Evolutionary conservation across 2,113 vertebrate genomes (phyloP).

Genomic region (Turnix velox): DNA sequence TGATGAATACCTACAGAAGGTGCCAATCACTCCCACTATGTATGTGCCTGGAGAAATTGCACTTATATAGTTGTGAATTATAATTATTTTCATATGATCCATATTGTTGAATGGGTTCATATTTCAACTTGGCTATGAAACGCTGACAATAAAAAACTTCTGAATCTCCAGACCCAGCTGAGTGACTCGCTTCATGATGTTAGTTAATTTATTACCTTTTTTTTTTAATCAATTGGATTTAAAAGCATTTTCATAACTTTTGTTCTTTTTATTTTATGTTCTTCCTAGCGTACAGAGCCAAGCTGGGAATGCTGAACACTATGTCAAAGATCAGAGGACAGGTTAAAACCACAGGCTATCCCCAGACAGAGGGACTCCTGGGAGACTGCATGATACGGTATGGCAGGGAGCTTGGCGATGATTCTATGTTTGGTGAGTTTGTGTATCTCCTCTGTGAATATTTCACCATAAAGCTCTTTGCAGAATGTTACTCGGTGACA

Average conservation of each 20-base stretch:
- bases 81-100: background rate
- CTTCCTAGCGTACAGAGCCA: constrained; percentile 87
- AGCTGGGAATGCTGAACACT: constrained; percentile 91
- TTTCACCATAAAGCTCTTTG: background rate
- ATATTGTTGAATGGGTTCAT: background rate
- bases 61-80: background rate
- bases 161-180: background rate
- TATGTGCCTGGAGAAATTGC: background rate
- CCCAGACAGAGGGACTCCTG: constrained; percentile 89
- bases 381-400: constrained; percentile 92
- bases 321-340: constrained; percentile 93
- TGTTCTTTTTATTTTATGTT: background rate
- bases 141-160: background rate
- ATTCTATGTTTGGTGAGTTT: constrained; percentile 86
- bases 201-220: background rate
- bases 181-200: background rate
- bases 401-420: constrained; percentile 87
- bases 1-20: background rate
- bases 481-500: background rate
- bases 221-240: background rate
- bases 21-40: background rate
- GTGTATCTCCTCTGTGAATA: background rate
- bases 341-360: constrained; percentile 90
- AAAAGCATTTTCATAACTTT: background rate
- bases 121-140: background rate